A percentile compares a stretch with the other conserved stretches of the same genome.
Conservation (phyloP, 2,113 vertebrate species). For the Plotosus lineatus region DNA sequence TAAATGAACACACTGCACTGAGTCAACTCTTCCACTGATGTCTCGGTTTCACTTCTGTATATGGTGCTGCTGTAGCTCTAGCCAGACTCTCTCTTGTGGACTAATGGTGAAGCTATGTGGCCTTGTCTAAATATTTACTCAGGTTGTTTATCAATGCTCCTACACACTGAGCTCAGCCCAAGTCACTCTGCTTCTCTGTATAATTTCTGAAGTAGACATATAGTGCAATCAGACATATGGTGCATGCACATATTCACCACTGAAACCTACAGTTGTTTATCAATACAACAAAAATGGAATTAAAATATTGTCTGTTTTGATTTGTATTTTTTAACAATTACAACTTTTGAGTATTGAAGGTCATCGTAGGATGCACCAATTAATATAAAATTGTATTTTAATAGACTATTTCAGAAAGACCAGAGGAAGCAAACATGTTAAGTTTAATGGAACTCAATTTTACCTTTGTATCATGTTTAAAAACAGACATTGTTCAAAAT, state of each 20-base stretch:
- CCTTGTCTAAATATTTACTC: slow-evolving; percentile 59
- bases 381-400: not conserved
- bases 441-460: not conserved
- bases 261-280: not conserved
- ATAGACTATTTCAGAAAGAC: not conserved
- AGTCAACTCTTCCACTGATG: slow-evolving; percentile 12
- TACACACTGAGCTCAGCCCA: slow-evolving; percentile 18
- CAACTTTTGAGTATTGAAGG: not conserved
- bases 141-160: slow-evolving; percentile 53
- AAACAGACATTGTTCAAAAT: not conserved
- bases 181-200: not conserved
- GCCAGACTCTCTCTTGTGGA: slow-evolving; percentile 28
- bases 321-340: not conserved
- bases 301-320: no score
- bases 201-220: not conserved
- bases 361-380: not conserved
- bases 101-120: slow-evolving; percentile 51
- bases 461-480: not conserved
- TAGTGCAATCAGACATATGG: not conserved
- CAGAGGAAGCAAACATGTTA: not conserved
- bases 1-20: slow-evolving; percentile 51
- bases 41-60: slow-evolving; percentile 55
- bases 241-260: not conserved
- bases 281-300: not conserved
- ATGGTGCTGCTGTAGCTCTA: slow-evolving; percentile 48